Evolutionary conservation across 1,140 invertebrate genomes (phyloP), one percentile per base, ranked within the genome.

Genomic region (Drosophila micromelanica): DNA sequence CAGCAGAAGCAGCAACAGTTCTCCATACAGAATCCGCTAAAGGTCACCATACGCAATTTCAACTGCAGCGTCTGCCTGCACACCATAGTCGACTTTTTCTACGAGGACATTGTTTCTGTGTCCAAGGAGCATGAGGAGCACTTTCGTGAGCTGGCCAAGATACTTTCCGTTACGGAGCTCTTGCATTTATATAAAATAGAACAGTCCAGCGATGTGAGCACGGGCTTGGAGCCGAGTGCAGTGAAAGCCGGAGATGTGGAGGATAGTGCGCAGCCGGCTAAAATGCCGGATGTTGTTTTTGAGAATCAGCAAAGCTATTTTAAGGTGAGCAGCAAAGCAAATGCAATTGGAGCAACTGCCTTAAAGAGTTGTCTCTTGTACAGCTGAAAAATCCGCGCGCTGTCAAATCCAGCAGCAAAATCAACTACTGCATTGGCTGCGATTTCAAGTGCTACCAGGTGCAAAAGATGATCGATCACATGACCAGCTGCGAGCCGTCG

Each of bases 401-500:
- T 0, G 72, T 80, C 0, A 86, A 78, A 12, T 74, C 80, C 2
- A 89, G 71, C 55, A 91, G 92, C 32, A 93, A 93, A 73, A 90
- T 91, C 0, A 92, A 92, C 55, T 87, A 91, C 20, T 92, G 92
- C 54, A 91, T 92, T 49, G 91, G 79, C 6, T 92, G 92, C 56
- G 77, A 91, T 38, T 92, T 86, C 20, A 92, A 92, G 54, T 92
- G 91, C 63, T 92, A 92, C 37, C 91, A 87, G 56, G 91, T 92
- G 3, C 87, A 82, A 42, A 91, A 93, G 60, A 87, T 93, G 86
- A 87, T 93, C 37, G 72, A 78, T 8, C 92, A 93, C 77, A 90
- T 93, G 69, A 79, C 87, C 9, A 92, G 90, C 43, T 94, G 93
- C 54, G 89, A 93, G 45, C 92, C 93, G 57, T 92, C 91, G 1